Conservation (phyloP, 2,113 vertebrate genomes). For the Emydura subglobosa region DNA sequence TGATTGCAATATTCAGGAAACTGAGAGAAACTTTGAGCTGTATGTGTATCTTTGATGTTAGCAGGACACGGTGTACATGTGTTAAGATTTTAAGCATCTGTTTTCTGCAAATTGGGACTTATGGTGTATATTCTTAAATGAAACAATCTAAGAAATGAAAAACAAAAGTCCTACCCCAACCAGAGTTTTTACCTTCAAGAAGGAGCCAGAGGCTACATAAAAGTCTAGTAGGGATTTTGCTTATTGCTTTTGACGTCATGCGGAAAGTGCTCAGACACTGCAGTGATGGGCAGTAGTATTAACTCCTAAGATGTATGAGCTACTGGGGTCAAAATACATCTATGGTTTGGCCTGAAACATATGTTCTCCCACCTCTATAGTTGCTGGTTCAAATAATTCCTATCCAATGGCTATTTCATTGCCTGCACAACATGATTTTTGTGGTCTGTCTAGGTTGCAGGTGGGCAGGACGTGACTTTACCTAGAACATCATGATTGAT, state of each 20-base stretch:
- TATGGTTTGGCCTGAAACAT: not conserved
- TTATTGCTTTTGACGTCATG: not conserved
- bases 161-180: not conserved
- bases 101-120: not conserved
- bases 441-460: not conserved
- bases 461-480: not conserved
- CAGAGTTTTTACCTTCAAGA: not conserved
- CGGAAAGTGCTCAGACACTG: not conserved
- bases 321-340: not conserved
- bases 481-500: rapidly evolving
- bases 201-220: not conserved
- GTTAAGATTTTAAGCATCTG: not conserved
- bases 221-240: not conserved
- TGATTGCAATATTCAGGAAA: rapidly evolving
- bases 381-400: no score
- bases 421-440: rapidly evolving
- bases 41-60: rapidly evolving
- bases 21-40: not conserved
- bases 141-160: not conserved
- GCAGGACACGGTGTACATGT: not conserved
- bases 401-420: not conserved
- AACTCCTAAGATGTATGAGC: not conserved
- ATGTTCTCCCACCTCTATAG: not conserved
- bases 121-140: not conserved
- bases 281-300: not conserved